Conservation (phyloP, 1,140 invertebrate genomes). For the Halesus radiatus region DNA sequence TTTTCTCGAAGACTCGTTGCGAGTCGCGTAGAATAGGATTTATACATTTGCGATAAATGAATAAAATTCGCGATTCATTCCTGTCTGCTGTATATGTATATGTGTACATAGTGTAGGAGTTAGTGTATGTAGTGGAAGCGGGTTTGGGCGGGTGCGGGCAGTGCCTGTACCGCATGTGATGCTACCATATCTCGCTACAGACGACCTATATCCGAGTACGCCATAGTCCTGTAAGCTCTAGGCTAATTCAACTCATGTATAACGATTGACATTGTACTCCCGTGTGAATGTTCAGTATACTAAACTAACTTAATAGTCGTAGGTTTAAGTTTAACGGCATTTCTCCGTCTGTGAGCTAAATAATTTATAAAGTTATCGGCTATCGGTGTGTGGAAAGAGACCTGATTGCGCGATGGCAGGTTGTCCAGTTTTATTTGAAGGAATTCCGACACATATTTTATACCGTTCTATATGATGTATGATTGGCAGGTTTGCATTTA, state of each 20-base stretch:
- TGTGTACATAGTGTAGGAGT: conserved; percentile 58
- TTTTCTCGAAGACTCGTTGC: conserved; percentile 41
- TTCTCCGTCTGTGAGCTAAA: conserved; percentile 48
- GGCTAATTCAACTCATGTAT: conserved; percentile 53
- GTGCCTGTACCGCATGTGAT: conserved; percentile 65
- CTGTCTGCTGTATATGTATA: conserved; percentile 57
- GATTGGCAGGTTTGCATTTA: conserved; percentile 33
- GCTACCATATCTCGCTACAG: conserved; percentile 70
- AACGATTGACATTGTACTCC: conserved; percentile 54
- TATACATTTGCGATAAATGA: conserved; percentile 50
- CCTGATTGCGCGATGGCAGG: conserved; percentile 27
- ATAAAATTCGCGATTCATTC: conserved; percentile 57
- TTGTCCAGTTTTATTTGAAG: conserved; percentile 15
- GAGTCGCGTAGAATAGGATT: conserved; percentile 30
- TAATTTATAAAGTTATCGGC: conserved; percentile 44
- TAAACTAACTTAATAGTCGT: conserved; percentile 45
- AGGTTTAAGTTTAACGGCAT: conserved; percentile 54
- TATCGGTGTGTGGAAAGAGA: conserved; percentile 32
- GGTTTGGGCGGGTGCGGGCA: conserved; percentile 53
- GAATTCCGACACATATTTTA: conserved; percentile 4
- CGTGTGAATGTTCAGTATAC: conserved; percentile 52
- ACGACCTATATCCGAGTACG: conserved; percentile 54
- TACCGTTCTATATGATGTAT: conserved; percentile 24
- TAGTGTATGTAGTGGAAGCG: conserved; percentile 45
- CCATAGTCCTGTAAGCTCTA: conserved; percentile 56